phyloP scores from a whole-genome alignment of 2,113 vertebrate species.

The Lagopus muta region DNA sequence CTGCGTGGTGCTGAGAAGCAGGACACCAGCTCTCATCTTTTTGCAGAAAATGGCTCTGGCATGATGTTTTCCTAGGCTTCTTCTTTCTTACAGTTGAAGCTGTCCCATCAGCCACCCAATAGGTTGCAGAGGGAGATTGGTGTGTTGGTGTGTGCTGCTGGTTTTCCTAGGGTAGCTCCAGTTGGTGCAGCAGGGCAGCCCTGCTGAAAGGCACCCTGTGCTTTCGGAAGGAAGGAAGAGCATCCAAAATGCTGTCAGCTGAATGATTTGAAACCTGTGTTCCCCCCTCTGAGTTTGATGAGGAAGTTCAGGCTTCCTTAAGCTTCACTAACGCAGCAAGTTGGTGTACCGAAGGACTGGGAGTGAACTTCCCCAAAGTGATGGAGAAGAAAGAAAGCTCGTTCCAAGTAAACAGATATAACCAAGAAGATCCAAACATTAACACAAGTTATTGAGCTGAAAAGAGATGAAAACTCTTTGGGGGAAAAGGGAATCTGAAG shows the following conservation, averaged over 20 bases:
- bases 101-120: neutral
- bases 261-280: neutral
- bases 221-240: neutral
- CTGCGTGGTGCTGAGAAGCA: neutral
- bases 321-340: accelerated
- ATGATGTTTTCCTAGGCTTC: accelerated
- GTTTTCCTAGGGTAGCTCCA: neutral
- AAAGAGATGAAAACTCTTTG: neutral
- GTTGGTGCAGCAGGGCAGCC: neutral
- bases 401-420: neutral
- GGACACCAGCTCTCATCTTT: conserved; percentile 16
- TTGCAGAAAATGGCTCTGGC: accelerated
- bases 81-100: neutral
- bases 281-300: accelerated
- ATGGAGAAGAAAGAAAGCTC: neutral
- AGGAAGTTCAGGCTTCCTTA: neutral
- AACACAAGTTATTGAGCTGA: neutral
- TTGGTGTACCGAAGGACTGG: neutral
- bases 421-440: neutral
- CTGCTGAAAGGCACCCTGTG: neutral
- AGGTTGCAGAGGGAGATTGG: neutral
- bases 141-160: neutral
- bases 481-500: neutral
- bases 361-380: neutral
- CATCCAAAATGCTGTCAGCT: neutral